Evolutionary conservation across 2,797 vertebrate species (phyloP).

Genomic region (Lepus oiostolus): DNA sequence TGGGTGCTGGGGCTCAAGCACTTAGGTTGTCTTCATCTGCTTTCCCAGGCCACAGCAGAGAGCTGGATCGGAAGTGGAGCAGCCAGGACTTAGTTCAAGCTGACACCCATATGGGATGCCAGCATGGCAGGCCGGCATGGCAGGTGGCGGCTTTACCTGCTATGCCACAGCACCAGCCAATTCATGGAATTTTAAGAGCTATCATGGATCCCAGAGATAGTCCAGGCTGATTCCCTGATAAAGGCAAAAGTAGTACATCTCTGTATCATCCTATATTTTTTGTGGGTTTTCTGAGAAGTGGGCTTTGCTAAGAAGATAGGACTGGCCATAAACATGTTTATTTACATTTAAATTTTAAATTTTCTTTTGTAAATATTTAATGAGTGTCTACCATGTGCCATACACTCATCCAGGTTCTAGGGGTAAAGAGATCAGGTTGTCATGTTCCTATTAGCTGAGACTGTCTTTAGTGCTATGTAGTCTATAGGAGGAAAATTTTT

Average conservation of each 20-base stretch:
- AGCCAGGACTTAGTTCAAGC: too few species aligned
- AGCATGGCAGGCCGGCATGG: too few species aligned
- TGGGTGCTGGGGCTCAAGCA: too few species aligned
- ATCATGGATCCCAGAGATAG: neutral
- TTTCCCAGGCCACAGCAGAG: too few species aligned
- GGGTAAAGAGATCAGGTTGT: neutral
- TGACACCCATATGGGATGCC: too few species aligned
- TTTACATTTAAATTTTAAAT: neutral
- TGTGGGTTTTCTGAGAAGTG: conserved; percentile 16
- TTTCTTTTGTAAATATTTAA: neutral
- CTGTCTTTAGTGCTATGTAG: neutral
- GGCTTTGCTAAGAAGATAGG: neutral
- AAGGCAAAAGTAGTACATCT: neutral
- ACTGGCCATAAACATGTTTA: neutral
- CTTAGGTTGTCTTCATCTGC: too few species aligned
- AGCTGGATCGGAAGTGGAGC: too few species aligned
- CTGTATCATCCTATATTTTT: neutral
- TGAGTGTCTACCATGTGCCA: neutral
- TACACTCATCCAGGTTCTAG: neutral
- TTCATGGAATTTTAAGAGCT: conserved; percentile 46
- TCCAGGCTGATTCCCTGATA: neutral
- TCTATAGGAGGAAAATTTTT: neutral
- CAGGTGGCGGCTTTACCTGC: too few species aligned
- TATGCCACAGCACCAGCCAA: too few species aligned
- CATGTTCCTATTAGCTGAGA: neutral